Percentiles rank a stretch among this genome's conserved stretches.
Conservation (phyloP, 2,888 invertebrate genomes). For the Coelogynopora nodosa region DNA sequence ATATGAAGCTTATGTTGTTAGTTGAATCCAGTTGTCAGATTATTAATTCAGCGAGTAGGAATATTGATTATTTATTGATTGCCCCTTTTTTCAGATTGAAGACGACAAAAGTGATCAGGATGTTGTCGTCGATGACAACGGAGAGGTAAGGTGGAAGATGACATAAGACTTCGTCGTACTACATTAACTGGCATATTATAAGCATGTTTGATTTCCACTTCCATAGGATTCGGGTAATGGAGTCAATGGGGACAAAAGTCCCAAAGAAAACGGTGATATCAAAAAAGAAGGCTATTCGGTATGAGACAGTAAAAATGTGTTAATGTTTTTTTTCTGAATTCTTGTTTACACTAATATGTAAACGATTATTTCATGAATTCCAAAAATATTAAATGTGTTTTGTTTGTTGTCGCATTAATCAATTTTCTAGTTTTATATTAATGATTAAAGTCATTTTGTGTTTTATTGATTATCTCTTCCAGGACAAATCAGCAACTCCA, state of each 20-base stretch:
- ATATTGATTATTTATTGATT: too few relatives aligned
- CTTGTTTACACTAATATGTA: background rate
- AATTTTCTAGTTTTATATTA: too few relatives aligned
- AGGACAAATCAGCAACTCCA: slow-evolving; percentile 39
- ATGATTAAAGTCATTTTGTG: too few relatives aligned
- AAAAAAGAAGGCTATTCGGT: slow-evolving; percentile 29
- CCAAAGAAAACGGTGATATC: slow-evolving; percentile 42
- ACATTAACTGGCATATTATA: background rate
- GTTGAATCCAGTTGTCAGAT: too few relatives aligned
- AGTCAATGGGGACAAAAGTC: slow-evolving; percentile 40
- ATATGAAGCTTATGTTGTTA: too few relatives aligned
- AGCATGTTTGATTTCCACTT: background rate
- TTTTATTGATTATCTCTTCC: slow-evolving; percentile 4
- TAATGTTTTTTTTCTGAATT: background rate
- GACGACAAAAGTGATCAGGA: slow-evolving; percentile 92
- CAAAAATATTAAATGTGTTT: too few relatives aligned
- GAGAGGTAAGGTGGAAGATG: slow-evolving; percentile 26
- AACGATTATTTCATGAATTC: too few relatives aligned
- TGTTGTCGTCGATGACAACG: slow-evolving; percentile 77
- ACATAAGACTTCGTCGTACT: too few relatives aligned
- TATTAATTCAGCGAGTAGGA: too few relatives aligned
- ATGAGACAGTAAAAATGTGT: background rate
- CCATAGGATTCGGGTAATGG: background rate
- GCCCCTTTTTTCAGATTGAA: slow-evolving; percentile 73
- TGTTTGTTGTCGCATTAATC: too few relatives aligned